These are phyloP conservation scores for Nothobranchius kuhntae DNA, from an alignment of 2,113 vertebrate species.

Conservation along the genomic window DNA sequence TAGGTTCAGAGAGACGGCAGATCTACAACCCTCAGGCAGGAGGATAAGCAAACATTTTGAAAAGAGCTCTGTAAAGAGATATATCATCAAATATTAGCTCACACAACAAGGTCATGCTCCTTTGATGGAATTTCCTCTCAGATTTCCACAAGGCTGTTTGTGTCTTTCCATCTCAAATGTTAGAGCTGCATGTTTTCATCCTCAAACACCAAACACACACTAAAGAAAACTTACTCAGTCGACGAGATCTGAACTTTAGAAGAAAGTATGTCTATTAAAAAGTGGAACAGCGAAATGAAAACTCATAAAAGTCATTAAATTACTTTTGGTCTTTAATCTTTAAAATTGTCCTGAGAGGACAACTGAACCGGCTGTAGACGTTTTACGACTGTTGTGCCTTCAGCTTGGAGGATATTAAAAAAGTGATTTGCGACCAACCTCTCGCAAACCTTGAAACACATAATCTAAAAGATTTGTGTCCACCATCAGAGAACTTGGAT, in stretches of 20 bases:
- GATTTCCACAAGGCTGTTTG: neutral
- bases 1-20: neutral
- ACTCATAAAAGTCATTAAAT: slow-evolving; percentile 60
- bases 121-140: neutral
- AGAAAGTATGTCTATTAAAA: slow-evolving; percentile 27
- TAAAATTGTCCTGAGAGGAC: slow-evolving; percentile 57
- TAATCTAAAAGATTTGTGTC: slow-evolving; percentile 57
- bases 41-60: neutral
- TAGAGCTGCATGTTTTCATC: neutral
- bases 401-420: slow-evolving; percentile 65
- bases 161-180: neutral
- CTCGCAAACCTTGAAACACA: slow-evolving; percentile 51
- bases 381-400: slow-evolving; percentile 63
- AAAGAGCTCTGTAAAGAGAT: neutral
- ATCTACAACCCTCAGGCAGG: neutral
- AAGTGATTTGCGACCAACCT: slow-evolving; percentile 61
- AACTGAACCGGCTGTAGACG: slow-evolving; percentile 60
- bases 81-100: neutral
- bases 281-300: slow-evolving; percentile 46
- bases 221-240: neutral
- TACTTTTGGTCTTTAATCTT: slow-evolving; percentile 63
- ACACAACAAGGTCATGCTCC: neutral
- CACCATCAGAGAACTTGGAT: slow-evolving; percentile 14
- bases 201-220: neutral
- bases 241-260: slow-evolving; percentile 20